Percentiles rank a stretch among this genome's conserved stretches.
These are phyloP conservation scores for Alfaro cultratus DNA, from an alignment of 2,797 vertebrate species.

Conservation along the genomic window DNA sequence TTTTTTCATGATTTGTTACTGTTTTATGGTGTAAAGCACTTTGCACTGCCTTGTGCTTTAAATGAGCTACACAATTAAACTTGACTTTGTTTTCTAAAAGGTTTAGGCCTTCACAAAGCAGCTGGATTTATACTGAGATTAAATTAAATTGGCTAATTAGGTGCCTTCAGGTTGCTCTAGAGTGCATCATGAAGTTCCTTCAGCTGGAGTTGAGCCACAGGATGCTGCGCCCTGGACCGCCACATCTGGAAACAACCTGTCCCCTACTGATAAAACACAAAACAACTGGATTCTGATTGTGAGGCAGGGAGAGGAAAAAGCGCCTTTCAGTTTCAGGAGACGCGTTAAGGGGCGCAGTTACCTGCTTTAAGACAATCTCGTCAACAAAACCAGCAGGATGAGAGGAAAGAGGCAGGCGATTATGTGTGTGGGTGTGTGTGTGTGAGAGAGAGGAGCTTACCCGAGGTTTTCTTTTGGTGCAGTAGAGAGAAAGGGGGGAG, in stretches of 20 bases:
- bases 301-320: not conserved
- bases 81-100: not conserved
- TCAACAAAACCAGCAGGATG: slow-evolving; percentile 11
- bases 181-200: slow-evolving; percentile 12
- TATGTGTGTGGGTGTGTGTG: slow-evolving; percentile 4
- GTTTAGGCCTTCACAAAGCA: not conserved
- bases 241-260: slow-evolving; percentile 21
- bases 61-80: not conserved
- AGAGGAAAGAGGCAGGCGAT: slow-evolving; percentile 24
- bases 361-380: slow-evolving; percentile 25
- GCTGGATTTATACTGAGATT: not conserved
- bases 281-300: slow-evolving; percentile 1
- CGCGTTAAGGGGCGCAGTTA: slow-evolving; percentile 2
- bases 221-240: slow-evolving; percentile 29
- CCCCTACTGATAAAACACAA: not conserved
- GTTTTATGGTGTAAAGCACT: too few species aligned
- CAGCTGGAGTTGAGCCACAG: slow-evolving; percentile 22
- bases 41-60: too few species aligned
- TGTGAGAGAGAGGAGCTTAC: slow-evolving; percentile 63
- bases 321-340: slow-evolving; percentile 30
- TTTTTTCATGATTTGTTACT: too few species aligned
- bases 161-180: too few species aligned
- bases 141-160: not conserved
- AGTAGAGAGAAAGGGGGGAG: slow-evolving; percentile 62
- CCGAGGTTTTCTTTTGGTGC: slow-evolving; percentile 81